Evolutionary conservation across 2,888 invertebrate species (phyloP), one percentile per base, ranked within the genome.

Genomic region (Morpho achilles): DNA sequence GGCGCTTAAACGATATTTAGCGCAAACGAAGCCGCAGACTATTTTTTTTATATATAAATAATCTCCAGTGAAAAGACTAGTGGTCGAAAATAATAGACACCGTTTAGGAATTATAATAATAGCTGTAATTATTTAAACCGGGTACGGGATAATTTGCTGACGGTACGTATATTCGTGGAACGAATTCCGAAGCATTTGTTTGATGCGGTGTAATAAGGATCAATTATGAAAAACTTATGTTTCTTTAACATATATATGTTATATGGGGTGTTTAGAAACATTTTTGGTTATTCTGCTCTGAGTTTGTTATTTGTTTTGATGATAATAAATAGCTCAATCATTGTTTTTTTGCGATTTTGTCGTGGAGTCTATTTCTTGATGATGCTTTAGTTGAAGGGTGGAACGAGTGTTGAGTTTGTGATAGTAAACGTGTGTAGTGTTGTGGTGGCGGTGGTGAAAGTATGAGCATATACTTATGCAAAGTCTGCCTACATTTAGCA

Each of bases 131-230:
- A 87, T 70, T 63, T 70, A 75, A 69, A 66, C 8, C 64, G 63
- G 63, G 62, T 59, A 61, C 60, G 61, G 64, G 54, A 75, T 79
- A 79, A 80, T 86, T 84, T 86, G 87, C 87, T 68, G 80, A 84
- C 87, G 72, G 77, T 89, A 87, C 69, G 65, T 66, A 70, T 73
- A 72, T 89, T 89, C 89, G 84, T 80, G 87, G 89, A 90, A 90
- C 79, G 73, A 83, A 88, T 87, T 85, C 87, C 84, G 70, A 78
- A 84, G 77, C 88, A 86, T 88, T 90, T 87, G 87, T 89, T 86
- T 89, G 88, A 88, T 90, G 88, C 84, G 77, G 76, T 76, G 80
- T 90, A 90, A 90, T 90, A 86, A 87, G 87, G 76, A 73, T 74
- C 87, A 87, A 89, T 89, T 90, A 89, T 86, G 79, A 85, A 82